Evolutionary conservation across 2,888 invertebrate genomes (phyloP).

Genomic region (Apotomis capreana): DNA sequence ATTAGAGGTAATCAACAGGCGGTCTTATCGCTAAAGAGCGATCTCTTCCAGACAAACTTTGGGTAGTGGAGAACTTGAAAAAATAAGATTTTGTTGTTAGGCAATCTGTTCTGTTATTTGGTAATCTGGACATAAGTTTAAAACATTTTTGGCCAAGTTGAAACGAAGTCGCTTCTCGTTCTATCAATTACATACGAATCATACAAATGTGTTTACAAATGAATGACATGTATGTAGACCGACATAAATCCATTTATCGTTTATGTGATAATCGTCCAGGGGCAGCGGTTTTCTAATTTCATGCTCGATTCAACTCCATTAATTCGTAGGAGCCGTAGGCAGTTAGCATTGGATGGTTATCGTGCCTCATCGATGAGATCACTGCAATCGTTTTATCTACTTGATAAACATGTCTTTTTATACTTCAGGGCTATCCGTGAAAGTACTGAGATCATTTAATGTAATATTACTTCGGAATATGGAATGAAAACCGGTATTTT

Average conservation of each 20-base stretch:
- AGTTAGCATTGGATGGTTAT: slow-evolving; percentile 23
- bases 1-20: too few relatives aligned
- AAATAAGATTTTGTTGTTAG: too few relatives aligned
- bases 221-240: background rate
- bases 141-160: too few relatives aligned
- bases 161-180: background rate
- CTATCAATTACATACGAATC: background rate
- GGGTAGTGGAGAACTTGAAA: too few relatives aligned
- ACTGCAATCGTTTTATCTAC: slow-evolving; percentile 22
- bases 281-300: slow-evolving; percentile 27
- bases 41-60: too few relatives aligned
- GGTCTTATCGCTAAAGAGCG: too few relatives aligned
- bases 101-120: too few relatives aligned
- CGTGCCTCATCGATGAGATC: slow-evolving; percentile 31
- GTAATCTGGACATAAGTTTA: too few relatives aligned
- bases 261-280: slow-evolving; percentile 13
- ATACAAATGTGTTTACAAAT: background rate
- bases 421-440: slow-evolving; percentile 10
- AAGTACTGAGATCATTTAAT: background rate
- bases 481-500: too few relatives aligned
- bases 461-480: too few relatives aligned
- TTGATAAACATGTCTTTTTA: slow-evolving; percentile 19
- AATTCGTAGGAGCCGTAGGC: slow-evolving; percentile 9
- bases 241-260: slow-evolving; percentile 14
- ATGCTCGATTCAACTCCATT: slow-evolving; percentile 32